Base-by-base conservation (phyloP, 1,140 invertebrate species). In the Lordiphosa clarofinis region DNA sequence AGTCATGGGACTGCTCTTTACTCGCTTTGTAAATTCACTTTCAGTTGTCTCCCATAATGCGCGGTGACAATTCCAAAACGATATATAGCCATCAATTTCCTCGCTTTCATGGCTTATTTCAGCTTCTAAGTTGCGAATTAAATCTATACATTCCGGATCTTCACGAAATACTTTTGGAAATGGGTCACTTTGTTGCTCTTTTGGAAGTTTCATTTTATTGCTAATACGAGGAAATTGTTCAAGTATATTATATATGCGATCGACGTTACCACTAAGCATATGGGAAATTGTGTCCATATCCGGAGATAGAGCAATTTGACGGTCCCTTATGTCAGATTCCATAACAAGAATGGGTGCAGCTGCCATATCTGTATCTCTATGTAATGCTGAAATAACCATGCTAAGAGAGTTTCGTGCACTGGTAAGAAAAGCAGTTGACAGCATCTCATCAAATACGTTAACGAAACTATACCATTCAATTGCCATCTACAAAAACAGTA, bases 21-120 rank as follows among this genome's bases (percentile, higher is more conserved):
- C 96, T 56, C 93, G 90, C 50, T 89, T 82, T 39, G 96, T 93
- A 82, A 95, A 96, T 47, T 92, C 89, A 33, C 94, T 92, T 89
- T 95, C 96, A 70, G 96, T 91, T 2, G 95, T 91, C 87, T 95
- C 93, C 95, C 96, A 97, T 54, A 96, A 15, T 15, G 15, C 15
- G 92, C 15, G 92, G 55, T 94, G 96, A 10, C 92, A 92, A 79
- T 95, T 93, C 95, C 95, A 97, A 54, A 97, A 54, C 48, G 90
- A 91, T 36, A 95, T 88, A 74, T 96, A 95, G 11, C 90, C 89
- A 59, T 91, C 89, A 12, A 94, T 82, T 55, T 92, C 90, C 28
- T 86, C 68, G 11, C 92, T 90, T 92, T 15, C 92, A 37, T 90
- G 89, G 52, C 89, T 90, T 31, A 93, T 90, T 86, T 94, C 93